Percentiles rank a stretch among this genome's conserved stretches.
These are phyloP conservation scores for Temnopleurus reevesii DNA, from an alignment of 53 echinoderm and acorn worm genomes.

Conservation along the genomic window DNA sequence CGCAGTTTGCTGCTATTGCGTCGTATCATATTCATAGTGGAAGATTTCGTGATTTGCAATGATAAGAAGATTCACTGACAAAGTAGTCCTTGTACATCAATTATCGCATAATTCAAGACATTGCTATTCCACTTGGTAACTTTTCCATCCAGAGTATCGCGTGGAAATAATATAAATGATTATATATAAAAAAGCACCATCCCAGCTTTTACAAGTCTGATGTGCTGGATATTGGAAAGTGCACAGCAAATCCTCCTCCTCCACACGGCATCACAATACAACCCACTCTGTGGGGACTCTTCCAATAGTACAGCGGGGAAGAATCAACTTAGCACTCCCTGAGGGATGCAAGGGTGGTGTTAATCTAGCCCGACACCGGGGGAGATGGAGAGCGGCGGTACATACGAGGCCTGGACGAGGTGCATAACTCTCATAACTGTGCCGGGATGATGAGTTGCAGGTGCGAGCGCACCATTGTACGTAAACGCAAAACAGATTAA, in stretches of 20 bases:
- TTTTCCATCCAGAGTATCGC: background rate
- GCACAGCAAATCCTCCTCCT: slow-evolving; percentile 10
- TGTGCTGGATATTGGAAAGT: slow-evolving; percentile 9
- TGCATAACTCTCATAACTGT: slow-evolving; percentile 16
- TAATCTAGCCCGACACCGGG: background rate
- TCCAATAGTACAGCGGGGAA: slow-evolving; percentile 32
- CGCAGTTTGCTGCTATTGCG: slow-evolving; percentile 61
- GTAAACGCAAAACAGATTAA: background rate
- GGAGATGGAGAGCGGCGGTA: background rate
- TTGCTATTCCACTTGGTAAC: background rate
- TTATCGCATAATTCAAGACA: background rate
- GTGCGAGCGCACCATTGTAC: background rate
- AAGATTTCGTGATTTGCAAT: slow-evolving; percentile 26
- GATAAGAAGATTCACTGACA: background rate
- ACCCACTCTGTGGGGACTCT: slow-evolving; percentile 51
- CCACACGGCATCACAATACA: slow-evolving; percentile 35
- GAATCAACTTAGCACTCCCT: slow-evolving; percentile 22
- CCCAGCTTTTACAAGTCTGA: background rate
- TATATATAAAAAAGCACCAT: background rate
- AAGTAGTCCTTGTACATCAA: background rate
- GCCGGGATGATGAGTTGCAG: slow-evolving; percentile 5
- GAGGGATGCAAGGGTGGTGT: slow-evolving; percentile 24
- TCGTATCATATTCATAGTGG: slow-evolving; percentile 51
- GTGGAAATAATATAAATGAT: background rate
- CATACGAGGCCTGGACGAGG: background rate